Percentiles rank a stretch among this genome's conserved stretches.
Evolutionary conservation across 2,888 invertebrate genomes (phyloP).

Genomic region (Scotopteryx bipunctaria): DNA sequence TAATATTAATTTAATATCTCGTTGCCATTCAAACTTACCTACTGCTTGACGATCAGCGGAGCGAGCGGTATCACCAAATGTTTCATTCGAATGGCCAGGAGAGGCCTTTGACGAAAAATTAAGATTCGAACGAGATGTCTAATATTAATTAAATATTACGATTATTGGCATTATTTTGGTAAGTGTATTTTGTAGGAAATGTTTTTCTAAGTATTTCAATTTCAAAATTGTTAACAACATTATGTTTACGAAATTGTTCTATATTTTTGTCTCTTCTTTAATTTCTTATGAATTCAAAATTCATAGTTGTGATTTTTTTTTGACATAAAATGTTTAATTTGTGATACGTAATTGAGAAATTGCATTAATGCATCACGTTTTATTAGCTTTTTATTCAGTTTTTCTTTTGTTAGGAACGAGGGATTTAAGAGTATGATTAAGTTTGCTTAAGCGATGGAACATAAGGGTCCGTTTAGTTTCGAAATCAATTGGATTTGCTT

Average conservation of each 20-base stretch:
- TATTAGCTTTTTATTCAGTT: slow-evolving; percentile 63
- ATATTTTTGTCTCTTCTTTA: slow-evolving; percentile 70
- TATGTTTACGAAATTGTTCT: slow-evolving; percentile 65
- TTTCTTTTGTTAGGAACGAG: slow-evolving; percentile 61
- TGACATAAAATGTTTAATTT: slow-evolving; percentile 82
- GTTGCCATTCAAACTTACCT: neutral
- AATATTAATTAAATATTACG: slow-evolving; percentile 43
- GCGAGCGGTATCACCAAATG: slow-evolving; percentile 40
- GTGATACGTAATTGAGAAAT: slow-evolving; percentile 78
- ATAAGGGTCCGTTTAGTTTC: slow-evolving; percentile 50
- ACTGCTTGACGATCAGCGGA: slow-evolving; percentile 35
- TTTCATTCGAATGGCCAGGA: slow-evolving; percentile 35
- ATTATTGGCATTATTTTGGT: slow-evolving; percentile 58
- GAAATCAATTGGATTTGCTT: slow-evolving; percentile 62
- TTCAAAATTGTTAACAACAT: slow-evolving; percentile 61
- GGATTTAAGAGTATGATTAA: slow-evolving; percentile 54
- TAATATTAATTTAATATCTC: slow-evolving; percentile 10
- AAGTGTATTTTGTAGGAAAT: slow-evolving; percentile 59
- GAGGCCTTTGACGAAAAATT: slow-evolving; percentile 27
- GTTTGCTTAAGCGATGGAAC: slow-evolving; percentile 50
- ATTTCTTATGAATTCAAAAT: slow-evolving; percentile 80
- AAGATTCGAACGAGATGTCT: slow-evolving; percentile 47
- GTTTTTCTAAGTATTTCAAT: slow-evolving; percentile 56
- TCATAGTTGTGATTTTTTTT: slow-evolving; percentile 84
- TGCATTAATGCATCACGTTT: slow-evolving; percentile 80